Percentiles rank a stretch among this genome's conserved stretches.
Evolutionary conservation across 2,797 vertebrate species (phyloP).

Genomic region (Pyrocephalus nanus): DNA sequence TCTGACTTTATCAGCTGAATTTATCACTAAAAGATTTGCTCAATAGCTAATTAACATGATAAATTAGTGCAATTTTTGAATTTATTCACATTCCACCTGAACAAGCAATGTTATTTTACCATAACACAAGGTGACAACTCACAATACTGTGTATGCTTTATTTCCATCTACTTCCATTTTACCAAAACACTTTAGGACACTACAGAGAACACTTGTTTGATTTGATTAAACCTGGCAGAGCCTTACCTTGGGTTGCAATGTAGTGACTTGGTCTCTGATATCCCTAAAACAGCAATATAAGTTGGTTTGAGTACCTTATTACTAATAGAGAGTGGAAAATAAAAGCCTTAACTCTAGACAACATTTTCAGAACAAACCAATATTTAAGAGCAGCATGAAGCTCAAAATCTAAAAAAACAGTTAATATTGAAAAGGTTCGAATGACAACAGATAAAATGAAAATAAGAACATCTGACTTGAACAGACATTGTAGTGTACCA

Average conservation of each 20-base stretch:
- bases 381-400: slow-evolving; percentile 35
- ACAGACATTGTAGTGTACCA: slow-evolving; percentile 19
- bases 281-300: slow-evolving; percentile 85
- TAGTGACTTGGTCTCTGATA: slow-evolving; percentile 99
- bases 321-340: slow-evolving; percentile 36
- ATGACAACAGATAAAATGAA: slow-evolving; percentile 53
- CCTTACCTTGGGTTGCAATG: slow-evolving; percentile 97
- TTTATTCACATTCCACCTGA: background rate
- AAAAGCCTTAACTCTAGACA: slow-evolving; percentile 61
- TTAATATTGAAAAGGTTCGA: slow-evolving; percentile 2
- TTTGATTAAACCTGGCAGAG: background rate
- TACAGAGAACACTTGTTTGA: background rate
- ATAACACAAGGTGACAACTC: background rate
- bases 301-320: slow-evolving; percentile 64
- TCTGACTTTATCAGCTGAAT: background rate
- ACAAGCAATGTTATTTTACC: background rate
- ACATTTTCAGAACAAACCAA: slow-evolving; percentile 27
- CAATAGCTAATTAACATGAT: slow-evolving; percentile 41
- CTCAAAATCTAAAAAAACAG: slow-evolving; percentile 14
- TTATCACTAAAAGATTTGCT: background rate
- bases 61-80: slow-evolving; percentile 7
- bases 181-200: background rate
- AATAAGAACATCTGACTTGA: slow-evolving; percentile 53
- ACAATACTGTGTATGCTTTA: background rate
- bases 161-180: background rate